A percentile compares a stretch with the other conserved stretches of the same genome.
phyloP scores from a whole-genome alignment of 2,797 vertebrate species.

The Urosaurus nigricauda region DNA sequence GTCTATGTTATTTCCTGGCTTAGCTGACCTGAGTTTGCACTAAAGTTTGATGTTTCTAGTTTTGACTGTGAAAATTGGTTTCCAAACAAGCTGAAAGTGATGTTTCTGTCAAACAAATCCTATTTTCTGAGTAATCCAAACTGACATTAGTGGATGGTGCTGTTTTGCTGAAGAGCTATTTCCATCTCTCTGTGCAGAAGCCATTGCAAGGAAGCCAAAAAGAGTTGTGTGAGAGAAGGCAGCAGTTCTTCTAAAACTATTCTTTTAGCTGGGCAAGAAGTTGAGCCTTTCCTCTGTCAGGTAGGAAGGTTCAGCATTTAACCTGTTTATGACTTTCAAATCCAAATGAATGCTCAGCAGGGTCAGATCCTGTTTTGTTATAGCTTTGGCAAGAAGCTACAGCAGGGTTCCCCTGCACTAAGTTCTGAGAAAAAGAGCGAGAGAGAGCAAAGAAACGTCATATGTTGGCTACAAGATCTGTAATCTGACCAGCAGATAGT shows the following conservation, averaged over 20 bases:
- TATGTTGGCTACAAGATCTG: neutral
- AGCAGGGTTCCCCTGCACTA: neutral
- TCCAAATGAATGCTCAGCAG: neutral
- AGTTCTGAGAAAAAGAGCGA: too few relatives aligned
- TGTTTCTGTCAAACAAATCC: neutral
- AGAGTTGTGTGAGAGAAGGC: neutral
- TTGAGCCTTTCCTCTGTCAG: neutral
- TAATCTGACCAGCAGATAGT: neutral
- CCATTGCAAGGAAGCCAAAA: neutral
- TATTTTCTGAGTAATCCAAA: neutral
- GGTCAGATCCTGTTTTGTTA: neutral
- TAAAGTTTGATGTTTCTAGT: neutral
- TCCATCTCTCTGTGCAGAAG: neutral
- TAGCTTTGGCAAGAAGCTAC: neutral
- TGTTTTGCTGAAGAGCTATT: neutral
- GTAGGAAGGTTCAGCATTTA: neutral
- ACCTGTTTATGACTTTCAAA: neutral
- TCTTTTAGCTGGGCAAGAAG: neutral
- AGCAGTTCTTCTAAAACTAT: neutral
- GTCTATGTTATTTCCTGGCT: neutral
- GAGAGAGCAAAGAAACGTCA: too few relatives aligned
- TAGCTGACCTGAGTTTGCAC: neutral
- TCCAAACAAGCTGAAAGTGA: neutral
- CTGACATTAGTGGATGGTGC: neutral
- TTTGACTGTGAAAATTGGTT: neutral